Percentiles rank a stretch among this genome's conserved stretches.
Conservation (phyloP, 2,888 invertebrate species). For the Pristionchus fissidentatus region DNA sequence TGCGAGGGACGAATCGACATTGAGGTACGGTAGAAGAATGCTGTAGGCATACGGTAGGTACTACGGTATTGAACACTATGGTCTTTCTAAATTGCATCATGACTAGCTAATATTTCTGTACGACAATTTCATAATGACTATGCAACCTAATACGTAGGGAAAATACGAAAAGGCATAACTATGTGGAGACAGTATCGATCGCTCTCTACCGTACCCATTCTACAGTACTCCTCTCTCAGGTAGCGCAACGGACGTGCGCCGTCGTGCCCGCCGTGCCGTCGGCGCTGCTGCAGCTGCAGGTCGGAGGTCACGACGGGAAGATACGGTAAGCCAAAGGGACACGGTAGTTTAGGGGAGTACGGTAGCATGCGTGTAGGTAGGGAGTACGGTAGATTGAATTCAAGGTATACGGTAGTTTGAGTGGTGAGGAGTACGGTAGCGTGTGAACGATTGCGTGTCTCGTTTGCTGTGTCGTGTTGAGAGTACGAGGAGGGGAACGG, state of each 20-base stretch:
- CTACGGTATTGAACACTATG: not conserved
- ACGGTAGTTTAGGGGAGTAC: not conserved
- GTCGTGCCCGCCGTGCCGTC: constrained; percentile 3
- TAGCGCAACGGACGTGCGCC: not conserved
- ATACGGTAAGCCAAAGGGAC: not conserved
- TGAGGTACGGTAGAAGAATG: not conserved
- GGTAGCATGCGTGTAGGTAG: not conserved
- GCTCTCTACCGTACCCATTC: too few relatives aligned
- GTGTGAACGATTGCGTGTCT: too few relatives aligned
- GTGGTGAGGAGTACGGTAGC: not conserved
- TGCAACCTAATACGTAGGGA: too few relatives aligned
- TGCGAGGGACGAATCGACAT: not conserved
- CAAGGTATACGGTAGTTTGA: not conserved
- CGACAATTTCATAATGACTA: too few relatives aligned
- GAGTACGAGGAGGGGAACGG: too few relatives aligned
- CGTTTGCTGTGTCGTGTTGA: too few relatives aligned
- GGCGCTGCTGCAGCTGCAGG: not conserved
- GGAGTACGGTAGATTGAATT: not conserved
- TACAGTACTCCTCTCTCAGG: not conserved
- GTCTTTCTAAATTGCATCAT: too few relatives aligned
- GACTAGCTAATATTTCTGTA: too few relatives aligned
- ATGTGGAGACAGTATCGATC: too few relatives aligned
- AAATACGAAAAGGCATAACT: too few relatives aligned
- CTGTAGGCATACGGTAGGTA: not conserved
- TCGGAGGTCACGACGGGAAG: not conserved